A percentile compares a stretch with the other conserved stretches of the same genome.
Conservation (phyloP, 2,888 invertebrate genomes). For the Synanthedon andrenaeformis region DNA sequence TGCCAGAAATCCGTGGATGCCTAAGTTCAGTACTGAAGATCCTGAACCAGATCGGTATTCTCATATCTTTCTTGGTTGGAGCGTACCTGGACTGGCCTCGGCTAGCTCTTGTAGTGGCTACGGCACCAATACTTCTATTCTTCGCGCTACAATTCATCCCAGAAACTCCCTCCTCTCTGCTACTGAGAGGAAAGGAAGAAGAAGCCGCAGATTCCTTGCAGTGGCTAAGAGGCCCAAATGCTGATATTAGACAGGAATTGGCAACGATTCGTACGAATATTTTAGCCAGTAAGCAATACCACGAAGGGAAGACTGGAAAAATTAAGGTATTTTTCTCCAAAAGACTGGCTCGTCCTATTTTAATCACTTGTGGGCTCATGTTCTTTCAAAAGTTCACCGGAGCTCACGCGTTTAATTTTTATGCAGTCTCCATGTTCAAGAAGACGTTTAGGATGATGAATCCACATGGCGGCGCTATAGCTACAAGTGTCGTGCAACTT, state of each 20-base stretch:
- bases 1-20: conserved; percentile 86
- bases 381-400: conserved; percentile 89
- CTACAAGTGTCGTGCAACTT: conserved; percentile 85
- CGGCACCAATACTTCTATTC: conserved; percentile 81
- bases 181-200: conserved; percentile 79
- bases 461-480: conserved; percentile 85
- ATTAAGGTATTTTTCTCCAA: conserved; percentile 49
- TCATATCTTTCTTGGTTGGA: conserved; percentile 84
- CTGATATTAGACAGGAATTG: conserved; percentile 81
- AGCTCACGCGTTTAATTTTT: conserved; percentile 85
- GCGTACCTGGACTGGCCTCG: conserved; percentile 86
- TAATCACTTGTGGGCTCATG: conserved; percentile 88
- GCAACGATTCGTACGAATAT: conserved; percentile 79
- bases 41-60: conserved; percentile 84
- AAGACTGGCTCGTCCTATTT: conserved; percentile 74
- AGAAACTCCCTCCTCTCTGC: conserved; percentile 88
- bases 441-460: conserved; percentile 84
- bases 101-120: conserved; percentile 81
- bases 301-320: conserved; percentile 41
- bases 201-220: conserved; percentile 81
- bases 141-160: conserved; percentile 82
- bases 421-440: conserved; percentile 87
- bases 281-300: conserved; percentile 53
- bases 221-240: conserved; percentile 82
- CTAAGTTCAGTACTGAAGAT: conserved; percentile 89